Percentiles rank a stretch among this genome's conserved stretches.
Conservation (phyloP, 2,113 vertebrate species). For the Oreochromis aureus region DNA sequence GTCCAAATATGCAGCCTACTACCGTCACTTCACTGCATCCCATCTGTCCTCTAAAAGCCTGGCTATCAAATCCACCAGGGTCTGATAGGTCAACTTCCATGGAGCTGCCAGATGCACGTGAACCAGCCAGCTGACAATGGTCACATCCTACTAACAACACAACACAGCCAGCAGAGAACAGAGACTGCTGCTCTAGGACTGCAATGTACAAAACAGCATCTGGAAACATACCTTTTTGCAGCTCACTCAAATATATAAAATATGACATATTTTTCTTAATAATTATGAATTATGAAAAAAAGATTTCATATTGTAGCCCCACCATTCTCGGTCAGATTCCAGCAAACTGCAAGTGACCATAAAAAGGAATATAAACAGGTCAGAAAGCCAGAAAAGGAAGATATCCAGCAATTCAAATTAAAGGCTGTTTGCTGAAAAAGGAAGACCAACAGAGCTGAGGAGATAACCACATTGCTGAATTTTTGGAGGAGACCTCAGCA, state of each 20-base stretch:
- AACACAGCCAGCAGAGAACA: not conserved
- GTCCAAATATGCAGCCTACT: not conserved
- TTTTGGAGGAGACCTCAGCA: not conserved
- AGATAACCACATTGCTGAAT: not conserved
- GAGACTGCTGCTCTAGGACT: not conserved
- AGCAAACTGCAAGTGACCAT: not conserved
- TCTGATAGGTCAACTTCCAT: slow-evolving; percentile 42
- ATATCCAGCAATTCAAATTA: not conserved
- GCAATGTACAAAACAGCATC: not conserved
- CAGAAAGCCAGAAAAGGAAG: not conserved
- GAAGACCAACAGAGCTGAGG: not conserved
- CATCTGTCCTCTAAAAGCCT: slow-evolving; percentile 69
- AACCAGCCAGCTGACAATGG: slow-evolving; percentile 32
- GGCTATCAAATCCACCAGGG: slow-evolving; percentile 64
- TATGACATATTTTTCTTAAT: not conserved
- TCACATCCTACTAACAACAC: not conserved
- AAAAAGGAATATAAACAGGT: not conserved
- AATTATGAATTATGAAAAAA: not conserved
- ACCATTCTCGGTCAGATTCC: not conserved
- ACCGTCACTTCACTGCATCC: slow-evolving; percentile 52
- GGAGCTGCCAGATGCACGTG: slow-evolving; percentile 33
- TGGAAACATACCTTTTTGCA: not conserved
- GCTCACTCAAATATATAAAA: not conserved
- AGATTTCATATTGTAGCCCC: not conserved
- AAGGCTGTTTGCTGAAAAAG: not conserved